Evolutionary conservation across 2,113 vertebrate genomes (phyloP).

Genomic region (Acrocephalus arundinaceus): DNA sequence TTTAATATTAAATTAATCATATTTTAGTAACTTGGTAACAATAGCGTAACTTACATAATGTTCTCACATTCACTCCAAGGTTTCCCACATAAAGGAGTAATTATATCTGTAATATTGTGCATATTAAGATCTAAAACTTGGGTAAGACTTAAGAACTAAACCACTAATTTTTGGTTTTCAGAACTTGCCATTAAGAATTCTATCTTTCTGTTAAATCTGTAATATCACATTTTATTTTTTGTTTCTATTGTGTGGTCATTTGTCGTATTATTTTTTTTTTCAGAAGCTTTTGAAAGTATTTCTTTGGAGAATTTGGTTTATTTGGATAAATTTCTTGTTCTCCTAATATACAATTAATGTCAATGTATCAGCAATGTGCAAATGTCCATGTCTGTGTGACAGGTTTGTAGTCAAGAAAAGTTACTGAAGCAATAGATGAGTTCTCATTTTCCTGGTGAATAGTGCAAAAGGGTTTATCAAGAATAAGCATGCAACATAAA

Average conservation of each 20-base stretch:
- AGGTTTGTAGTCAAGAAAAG: neutral
- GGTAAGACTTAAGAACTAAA: neutral
- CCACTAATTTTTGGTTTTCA: neutral
- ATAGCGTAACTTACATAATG: neutral
- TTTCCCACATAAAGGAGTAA: neutral
- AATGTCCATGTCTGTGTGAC: neutral
- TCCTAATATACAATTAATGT: neutral
- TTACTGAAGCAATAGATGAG: neutral
- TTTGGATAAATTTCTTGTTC: neutral
- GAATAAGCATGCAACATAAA: rapidly evolving
- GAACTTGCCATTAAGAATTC: neutral
- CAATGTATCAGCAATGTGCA: neutral
- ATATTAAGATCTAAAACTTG: neutral
- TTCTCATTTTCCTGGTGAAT: neutral
- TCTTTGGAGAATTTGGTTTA: neutral
- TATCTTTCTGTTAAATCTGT: neutral
- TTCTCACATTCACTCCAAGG: neutral
- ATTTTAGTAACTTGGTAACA: neutral
- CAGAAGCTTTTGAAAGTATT: neutral
- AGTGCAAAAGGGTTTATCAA: neutral
- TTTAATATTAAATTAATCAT: neutral
- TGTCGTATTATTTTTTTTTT: neutral
- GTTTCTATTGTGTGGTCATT: neutral
- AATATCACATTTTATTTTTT: neutral
- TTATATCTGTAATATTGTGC: neutral